Evolutionary conservation across 1,140 invertebrate genomes (phyloP).

Genomic region (Matsumurasca onukii): DNA sequence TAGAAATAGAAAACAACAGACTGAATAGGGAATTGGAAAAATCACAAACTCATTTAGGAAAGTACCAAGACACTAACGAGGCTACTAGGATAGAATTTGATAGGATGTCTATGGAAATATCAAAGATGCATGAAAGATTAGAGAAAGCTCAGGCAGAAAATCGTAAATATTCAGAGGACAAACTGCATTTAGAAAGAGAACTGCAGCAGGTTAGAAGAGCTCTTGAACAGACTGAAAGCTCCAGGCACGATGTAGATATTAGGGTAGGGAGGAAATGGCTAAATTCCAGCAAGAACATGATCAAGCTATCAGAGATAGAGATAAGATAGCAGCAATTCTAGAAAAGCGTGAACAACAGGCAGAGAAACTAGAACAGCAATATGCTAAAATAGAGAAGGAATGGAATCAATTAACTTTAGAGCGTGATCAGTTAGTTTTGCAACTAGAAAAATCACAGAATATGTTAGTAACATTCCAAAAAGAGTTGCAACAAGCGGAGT

Average conservation of each 20-base stretch:
- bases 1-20: slow-evolving; percentile 80
- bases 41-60: slow-evolving; percentile 74
- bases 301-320: slow-evolving; percentile 66
- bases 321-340: slow-evolving; percentile 69
- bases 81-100: slow-evolving; percentile 79
- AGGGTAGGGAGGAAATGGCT: slow-evolving; percentile 46
- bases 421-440: slow-evolving; percentile 82
- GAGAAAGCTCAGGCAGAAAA: slow-evolving; percentile 67
- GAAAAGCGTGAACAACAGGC: slow-evolving; percentile 74
- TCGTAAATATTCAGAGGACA: slow-evolving; percentile 44
- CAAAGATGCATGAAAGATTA: slow-evolving; percentile 73
- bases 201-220: slow-evolving; percentile 63
- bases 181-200: slow-evolving; percentile 68
- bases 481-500: slow-evolving; percentile 78
- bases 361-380: slow-evolving; percentile 79
- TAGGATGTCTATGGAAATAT: slow-evolving; percentile 74
- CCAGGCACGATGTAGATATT: slow-evolving; percentile 49
- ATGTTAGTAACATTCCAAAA: slow-evolving; percentile 92
- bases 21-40: slow-evolving; percentile 86
- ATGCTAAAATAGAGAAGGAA: slow-evolving; percentile 79
- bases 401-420: slow-evolving; percentile 82
- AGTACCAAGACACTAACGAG: slow-evolving; percentile 78
- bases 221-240: slow-evolving; percentile 64
- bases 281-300: slow-evolving; percentile 66
- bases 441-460: slow-evolving; percentile 89